Percentiles rank a stretch among this genome's conserved stretches.
These are phyloP conservation scores for Drosophila quadrilineata DNA, from an alignment of 1,140 invertebrate species.

Conservation along the genomic window DNA sequence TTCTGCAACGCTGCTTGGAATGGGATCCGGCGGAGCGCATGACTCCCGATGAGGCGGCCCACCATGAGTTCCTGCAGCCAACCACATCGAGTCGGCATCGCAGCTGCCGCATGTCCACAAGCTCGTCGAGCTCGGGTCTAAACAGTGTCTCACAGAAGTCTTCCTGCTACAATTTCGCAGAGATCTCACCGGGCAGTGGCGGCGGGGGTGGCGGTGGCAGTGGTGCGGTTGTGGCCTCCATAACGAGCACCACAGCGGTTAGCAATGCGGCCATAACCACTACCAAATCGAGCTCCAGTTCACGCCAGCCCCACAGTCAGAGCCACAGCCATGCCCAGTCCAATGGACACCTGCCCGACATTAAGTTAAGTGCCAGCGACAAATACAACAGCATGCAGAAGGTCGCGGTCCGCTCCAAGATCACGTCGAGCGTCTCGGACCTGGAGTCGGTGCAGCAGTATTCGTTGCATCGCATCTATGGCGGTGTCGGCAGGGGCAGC, in stretches of 20 bases:
- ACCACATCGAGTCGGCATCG: slow-evolving; percentile 76
- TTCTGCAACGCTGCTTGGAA: slow-evolving; percentile 95
- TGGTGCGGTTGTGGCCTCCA: slow-evolving; percentile 69
- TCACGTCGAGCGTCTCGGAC: slow-evolving; percentile 77
- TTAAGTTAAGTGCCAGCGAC: slow-evolving; percentile 74
- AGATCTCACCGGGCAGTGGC: slow-evolving; percentile 67
- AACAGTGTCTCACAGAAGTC: slow-evolving; percentile 77
- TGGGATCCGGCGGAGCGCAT: slow-evolving; percentile 97
- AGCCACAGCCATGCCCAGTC: slow-evolving; percentile 59
- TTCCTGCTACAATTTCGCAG: slow-evolving; percentile 77
- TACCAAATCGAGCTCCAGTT: slow-evolving; percentile 52
- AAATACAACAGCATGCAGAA: slow-evolving; percentile 81
- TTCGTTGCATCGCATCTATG: slow-evolving; percentile 74
- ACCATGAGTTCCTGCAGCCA: slow-evolving; percentile 88
- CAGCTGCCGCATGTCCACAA: slow-evolving; percentile 79
- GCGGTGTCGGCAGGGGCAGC: slow-evolving; percentile 57
- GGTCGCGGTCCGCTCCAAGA: slow-evolving; percentile 77
- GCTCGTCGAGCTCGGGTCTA: slow-evolving; percentile 68
- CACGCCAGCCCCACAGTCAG: slow-evolving; percentile 38
- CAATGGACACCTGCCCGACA: slow-evolving; percentile 77
- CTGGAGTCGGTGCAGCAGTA: slow-evolving; percentile 79
- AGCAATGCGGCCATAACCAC: slow-evolving; percentile 76
- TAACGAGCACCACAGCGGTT: slow-evolving; percentile 75
- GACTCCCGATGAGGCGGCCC: slow-evolving; percentile 93
- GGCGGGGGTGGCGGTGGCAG: slow-evolving; percentile 43